Conservation (phyloP, 2,797 vertebrate genomes). For the Streptopelia turtur region DNA sequence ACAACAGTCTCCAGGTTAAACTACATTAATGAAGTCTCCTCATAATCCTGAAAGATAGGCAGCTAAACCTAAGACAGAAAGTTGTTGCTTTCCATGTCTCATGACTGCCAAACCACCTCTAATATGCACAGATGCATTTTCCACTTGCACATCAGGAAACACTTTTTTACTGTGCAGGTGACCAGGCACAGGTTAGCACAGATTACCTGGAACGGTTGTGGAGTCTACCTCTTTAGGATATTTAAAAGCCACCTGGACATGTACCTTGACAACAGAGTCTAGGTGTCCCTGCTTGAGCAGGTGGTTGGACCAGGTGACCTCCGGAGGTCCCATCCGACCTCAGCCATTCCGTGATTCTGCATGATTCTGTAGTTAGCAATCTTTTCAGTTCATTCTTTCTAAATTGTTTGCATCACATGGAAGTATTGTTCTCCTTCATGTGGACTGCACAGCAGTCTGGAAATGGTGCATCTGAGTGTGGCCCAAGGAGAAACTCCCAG, state of each 20-base stretch:
- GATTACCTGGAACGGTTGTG: neutral
- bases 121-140: neutral
- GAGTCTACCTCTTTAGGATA: neutral
- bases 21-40: neutral
- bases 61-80: neutral
- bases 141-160: neutral
- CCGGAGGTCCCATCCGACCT: neutral
- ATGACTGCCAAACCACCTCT: neutral
- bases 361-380: neutral
- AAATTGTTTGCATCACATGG: neutral
- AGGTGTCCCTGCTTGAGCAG: neutral
- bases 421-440: neutral
- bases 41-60: neutral
- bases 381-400: neutral
- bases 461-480: neutral
- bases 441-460: neutral
- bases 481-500: neutral
- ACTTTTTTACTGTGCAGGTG: neutral
- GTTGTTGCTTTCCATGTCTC: neutral
- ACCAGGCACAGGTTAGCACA: neutral
- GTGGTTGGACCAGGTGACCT: neutral
- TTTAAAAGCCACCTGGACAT: neutral
- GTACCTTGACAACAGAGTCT: too few relatives aligned
- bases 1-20: neutral
- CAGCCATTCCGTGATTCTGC: neutral